These are phyloP conservation scores for Amniataba percoides DNA, from an alignment of 2,797 vertebrate genomes.

Conservation along the genomic window DNA sequence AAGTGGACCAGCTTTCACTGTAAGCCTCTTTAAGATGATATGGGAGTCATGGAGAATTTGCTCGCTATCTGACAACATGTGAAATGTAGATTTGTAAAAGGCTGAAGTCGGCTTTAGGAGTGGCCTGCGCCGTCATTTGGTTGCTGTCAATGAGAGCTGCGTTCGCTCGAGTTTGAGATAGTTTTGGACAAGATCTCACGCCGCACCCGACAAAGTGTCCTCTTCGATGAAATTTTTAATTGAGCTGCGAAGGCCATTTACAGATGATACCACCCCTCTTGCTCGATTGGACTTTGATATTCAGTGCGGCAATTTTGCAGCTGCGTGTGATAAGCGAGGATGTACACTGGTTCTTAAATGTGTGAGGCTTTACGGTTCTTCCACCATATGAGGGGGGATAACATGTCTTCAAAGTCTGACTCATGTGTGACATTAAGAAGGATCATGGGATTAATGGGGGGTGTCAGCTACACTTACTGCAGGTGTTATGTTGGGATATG, in stretches of 20 bases:
- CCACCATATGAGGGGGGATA: constrained; percentile 44
- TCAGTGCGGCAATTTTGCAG: constrained; percentile 11
- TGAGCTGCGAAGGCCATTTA: constrained; percentile 12
- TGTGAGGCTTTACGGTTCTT: constrained; percentile 32
- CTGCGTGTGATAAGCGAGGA: constrained; percentile 12
- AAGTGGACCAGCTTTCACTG: constrained; percentile 14
- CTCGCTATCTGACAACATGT: constrained; percentile 2
- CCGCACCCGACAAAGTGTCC: neutral
- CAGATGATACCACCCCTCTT: constrained; percentile 33
- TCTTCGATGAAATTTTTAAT: neutral
- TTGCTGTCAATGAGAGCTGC: neutral
- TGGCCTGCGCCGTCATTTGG: neutral
- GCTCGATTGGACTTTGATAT: constrained; percentile 22
- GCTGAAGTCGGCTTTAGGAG: neutral
- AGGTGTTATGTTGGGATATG: constrained; percentile 53
- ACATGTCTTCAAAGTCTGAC: constrained; percentile 58
- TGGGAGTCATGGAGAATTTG: neutral
- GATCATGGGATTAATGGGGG: constrained; percentile 66
- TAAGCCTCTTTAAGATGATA: constrained; percentile 16
- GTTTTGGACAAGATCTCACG: neutral
- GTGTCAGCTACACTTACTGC: constrained; percentile 56
- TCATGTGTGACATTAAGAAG: constrained; percentile 70
- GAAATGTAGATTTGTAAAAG: constrained; percentile 21
- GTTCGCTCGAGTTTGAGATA: neutral
- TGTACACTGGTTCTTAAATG: constrained; percentile 23